These are phyloP conservation scores for Plebejus melissa DNA, from an alignment of 2,888 invertebrate species.

Conservation along the genomic window DNA sequence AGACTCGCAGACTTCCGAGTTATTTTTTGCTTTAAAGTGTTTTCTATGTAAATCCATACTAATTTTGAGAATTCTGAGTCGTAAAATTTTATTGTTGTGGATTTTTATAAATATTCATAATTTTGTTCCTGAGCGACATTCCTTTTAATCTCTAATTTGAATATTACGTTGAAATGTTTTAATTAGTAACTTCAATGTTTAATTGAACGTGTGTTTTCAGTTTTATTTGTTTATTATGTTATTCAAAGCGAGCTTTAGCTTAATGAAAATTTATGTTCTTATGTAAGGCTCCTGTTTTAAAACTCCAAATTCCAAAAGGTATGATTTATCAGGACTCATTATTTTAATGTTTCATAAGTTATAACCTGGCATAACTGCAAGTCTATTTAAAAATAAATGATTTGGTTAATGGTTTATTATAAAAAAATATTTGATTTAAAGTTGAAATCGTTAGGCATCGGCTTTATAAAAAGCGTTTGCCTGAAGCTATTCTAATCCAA, in stretches of 20 bases:
- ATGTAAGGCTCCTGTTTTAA: not conserved
- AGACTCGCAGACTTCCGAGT: not conserved
- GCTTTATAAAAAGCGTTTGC: conserved; percentile 4
- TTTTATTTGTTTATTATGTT: not conserved
- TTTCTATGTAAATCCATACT: conserved; percentile 21
- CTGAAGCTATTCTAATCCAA: conserved; percentile 2
- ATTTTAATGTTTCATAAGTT: not conserved
- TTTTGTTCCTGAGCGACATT: conserved; percentile 11
- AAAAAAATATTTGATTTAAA: not conserved
- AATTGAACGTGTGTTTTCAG: not conserved
- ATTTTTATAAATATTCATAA: conserved; percentile 18
- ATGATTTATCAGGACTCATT: too few species aligned
- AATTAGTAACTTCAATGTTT: conserved; percentile 9
- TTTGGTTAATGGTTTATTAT: not conserved
- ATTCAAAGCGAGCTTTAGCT: not conserved
- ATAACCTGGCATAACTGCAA: not conserved
- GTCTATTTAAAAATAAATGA: not conserved
- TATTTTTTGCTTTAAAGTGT: conserved; percentile 13
- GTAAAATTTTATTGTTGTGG: conserved; percentile 25
- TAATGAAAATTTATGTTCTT: conserved; percentile 6
- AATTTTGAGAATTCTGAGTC: conserved; percentile 12
- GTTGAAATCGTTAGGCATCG: not conserved
- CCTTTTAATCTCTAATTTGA: conserved; percentile 25
- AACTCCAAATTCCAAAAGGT: too few species aligned
- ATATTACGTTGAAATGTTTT: conserved; percentile 13